A percentile compares a stretch with the other conserved stretches of the same genome.
Conservation (phyloP, 2,888 invertebrate genomes). For the Stenchaetothrips biformis region DNA sequence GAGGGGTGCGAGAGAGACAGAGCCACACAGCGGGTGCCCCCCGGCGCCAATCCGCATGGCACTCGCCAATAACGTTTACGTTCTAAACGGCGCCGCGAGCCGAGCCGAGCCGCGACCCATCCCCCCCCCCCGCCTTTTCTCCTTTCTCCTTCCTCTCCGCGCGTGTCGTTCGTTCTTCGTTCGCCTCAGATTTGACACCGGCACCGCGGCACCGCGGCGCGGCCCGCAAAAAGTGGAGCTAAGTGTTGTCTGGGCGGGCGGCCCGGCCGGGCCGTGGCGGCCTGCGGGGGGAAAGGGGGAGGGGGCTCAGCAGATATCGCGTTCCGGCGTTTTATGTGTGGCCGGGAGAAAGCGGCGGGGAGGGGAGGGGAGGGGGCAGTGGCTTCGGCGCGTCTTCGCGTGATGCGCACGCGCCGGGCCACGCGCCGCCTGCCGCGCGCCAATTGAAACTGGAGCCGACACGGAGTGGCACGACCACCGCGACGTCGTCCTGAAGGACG, state of each 20-base stretch:
- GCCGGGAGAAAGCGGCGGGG: conserved; percentile 11
- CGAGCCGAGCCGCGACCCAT: not conserved
- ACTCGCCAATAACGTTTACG: too few relatives aligned
- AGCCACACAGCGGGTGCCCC: too few relatives aligned
- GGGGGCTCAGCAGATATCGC: conserved; percentile 15
- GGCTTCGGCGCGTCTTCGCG: not conserved
- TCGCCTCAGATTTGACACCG: not conserved
- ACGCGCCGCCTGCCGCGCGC: too few relatives aligned
- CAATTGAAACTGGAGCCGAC: too few relatives aligned
- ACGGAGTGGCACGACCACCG: too few relatives aligned
- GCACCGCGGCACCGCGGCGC: not conserved
- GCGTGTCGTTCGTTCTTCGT: not conserved
- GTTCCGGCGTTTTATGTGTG: conserved; percentile 20
- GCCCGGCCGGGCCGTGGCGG: not conserved
- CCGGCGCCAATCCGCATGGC: too few relatives aligned
- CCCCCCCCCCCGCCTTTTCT: not conserved
- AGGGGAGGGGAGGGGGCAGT: not conserved
- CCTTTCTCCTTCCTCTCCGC: too few relatives aligned
- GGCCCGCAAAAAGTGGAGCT: not conserved
- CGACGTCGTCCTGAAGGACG: not conserved
- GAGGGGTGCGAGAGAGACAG: too few relatives aligned
- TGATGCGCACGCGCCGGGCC: too few relatives aligned
- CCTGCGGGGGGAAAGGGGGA: too few relatives aligned
- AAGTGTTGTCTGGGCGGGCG: not conserved
- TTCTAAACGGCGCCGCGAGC: not conserved